Evolutionary conservation across 2,113 vertebrate genomes (phyloP).

Genomic region (Dicerorhinus sumatrensis): DNA sequence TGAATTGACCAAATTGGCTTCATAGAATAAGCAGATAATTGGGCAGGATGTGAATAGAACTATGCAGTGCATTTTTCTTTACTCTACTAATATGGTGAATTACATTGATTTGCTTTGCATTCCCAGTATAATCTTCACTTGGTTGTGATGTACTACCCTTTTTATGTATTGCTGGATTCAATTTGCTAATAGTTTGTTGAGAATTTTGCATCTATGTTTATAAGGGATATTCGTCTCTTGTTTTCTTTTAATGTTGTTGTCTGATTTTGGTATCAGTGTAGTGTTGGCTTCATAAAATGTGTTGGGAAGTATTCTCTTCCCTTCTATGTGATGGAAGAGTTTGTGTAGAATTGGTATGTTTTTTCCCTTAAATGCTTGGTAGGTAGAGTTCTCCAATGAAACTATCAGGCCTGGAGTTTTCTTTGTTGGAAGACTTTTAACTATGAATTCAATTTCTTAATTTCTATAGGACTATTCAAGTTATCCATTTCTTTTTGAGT

Average conservation of each 20-base stretch:
- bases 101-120: slow-evolving; percentile 10
- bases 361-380: background rate
- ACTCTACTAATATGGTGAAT: background rate
- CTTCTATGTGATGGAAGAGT: background rate
- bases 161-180: background rate
- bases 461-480: background rate
- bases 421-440: slow-evolving; percentile 35
- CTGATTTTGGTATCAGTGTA: background rate
- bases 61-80: background rate
- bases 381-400: slow-evolving; percentile 7
- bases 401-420: background rate
- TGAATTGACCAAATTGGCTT: background rate
- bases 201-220: slow-evolving; percentile 1
- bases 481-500: slow-evolving; percentile 8
- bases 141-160: background rate
- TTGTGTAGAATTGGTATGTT: background rate
- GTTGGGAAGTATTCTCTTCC: background rate
- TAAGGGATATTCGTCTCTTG: background rate
- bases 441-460: background rate
- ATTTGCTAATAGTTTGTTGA: slow-evolving; percentile 13
- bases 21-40: background rate
- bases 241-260: background rate
- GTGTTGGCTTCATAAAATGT: background rate
- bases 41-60: background rate
- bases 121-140: background rate